A percentile compares a stretch with the other conserved stretches of the same genome.
Conservation (phyloP, 2,797 vertebrate genomes). For the Ceryle rudis region DNA sequence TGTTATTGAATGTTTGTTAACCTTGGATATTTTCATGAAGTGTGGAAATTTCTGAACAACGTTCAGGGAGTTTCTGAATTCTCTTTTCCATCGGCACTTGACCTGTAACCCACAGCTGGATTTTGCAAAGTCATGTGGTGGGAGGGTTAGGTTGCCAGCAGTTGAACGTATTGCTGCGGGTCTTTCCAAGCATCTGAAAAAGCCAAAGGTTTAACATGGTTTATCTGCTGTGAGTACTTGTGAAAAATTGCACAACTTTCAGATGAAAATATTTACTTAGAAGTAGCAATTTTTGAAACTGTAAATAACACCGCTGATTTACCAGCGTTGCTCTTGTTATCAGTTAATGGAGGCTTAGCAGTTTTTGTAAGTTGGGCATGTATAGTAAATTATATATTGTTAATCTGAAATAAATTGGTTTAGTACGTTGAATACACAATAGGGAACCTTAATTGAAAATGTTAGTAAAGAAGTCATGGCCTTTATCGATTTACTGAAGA, state of each 20-base stretch:
- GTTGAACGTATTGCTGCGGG: not conserved
- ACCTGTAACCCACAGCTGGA: not conserved
- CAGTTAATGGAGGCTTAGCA: not conserved
- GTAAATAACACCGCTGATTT: not conserved
- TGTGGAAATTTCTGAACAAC: not conserved
- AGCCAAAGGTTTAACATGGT: not conserved
- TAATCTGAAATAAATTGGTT: constrained; percentile 47
- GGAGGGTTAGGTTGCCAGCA: not conserved
- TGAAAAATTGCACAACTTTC: not conserved
- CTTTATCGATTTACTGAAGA: constrained; percentile 44
- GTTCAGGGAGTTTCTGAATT: not conserved
- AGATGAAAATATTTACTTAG: constrained; percentile 32
- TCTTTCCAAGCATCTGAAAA: constrained; percentile 5
- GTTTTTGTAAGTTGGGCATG: not conserved
- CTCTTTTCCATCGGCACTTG: not conserved
- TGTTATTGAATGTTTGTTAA: not conserved
- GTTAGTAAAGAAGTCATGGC: constrained; percentile 42
- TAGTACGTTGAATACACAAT: constrained; percentile 48
- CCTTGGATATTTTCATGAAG: not conserved
- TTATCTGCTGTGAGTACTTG: constrained; percentile 4
- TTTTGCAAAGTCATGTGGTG: not conserved
- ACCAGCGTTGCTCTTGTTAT: not conserved
- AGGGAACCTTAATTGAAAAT: constrained; percentile 53
- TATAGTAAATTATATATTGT: constrained; percentile 23
- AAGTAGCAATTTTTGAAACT: not conserved